Evolutionary conservation across 2,797 vertebrate species (phyloP), one percentile per base, ranked within the genome.

Genomic region (Nyctibius grandis): DNA sequence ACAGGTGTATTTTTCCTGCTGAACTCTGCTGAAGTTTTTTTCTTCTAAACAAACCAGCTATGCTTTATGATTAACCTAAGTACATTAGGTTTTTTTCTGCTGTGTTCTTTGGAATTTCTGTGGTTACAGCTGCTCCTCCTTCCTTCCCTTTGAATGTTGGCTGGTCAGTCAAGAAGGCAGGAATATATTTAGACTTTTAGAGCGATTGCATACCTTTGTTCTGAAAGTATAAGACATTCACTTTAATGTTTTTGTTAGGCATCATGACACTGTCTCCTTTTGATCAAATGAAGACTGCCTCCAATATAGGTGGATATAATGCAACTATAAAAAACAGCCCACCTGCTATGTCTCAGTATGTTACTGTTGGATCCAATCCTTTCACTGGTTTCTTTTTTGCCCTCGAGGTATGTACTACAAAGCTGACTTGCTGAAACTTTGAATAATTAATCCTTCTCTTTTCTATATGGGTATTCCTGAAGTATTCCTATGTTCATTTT

Each of bases 221-320:
- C 64, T 95, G 76, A 61, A 72, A 79, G 76, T 91, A 16, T 53
- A 31, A 82, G 51, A 57, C 36, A 56, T 59, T 93, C 47, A 70
- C 74, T 67, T 72, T 85, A 48, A 89, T 91, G 57, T 92, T 91
- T 50, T 91, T 87, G 15, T 94, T 92, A 99, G 99, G 99, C 85
- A 97, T 99, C 69, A 99, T 99, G 98, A 99, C 99, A 9, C 98
- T 99, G 78, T 99, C 98, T 85, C 99, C 99, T 81, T 99, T 99
- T 95, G 99, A 99, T 97, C 99, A 99, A 98, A 99, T 99, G 99
- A 99, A 99, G 98, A 99, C 99, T 61, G 99, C 99, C 38, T 99
- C 99, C 63, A 97, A 98, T 94, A 98, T 99, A 86, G 99, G 99
- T 36, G 99, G 99, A 56, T 99, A 99, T 96, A 98, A 99, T 78